Base-by-base conservation (phyloP, 2,888 invertebrate genomes). In the Drosophila kanekoi region DNA sequence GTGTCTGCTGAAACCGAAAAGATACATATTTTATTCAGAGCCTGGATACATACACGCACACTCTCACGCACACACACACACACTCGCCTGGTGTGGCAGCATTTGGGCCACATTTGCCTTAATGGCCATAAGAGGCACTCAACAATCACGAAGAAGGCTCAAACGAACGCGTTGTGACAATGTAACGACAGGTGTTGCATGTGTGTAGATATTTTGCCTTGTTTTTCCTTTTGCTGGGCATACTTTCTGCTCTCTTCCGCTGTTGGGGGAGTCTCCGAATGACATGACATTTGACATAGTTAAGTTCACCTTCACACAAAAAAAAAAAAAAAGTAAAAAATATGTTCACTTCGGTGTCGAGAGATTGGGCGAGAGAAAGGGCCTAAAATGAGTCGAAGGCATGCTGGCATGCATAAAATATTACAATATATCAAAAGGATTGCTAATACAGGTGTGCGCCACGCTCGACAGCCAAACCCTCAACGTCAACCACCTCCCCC, bases 391-490 rank as follows among this genome's bases (percentile, higher is more conserved):
- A 43, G 56, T 40, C 44, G 23, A 49, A 57, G 65, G 49, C 60
- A 28, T 28, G 67, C 56, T 61, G 66, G 67, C 72, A 72, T 67
- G 68, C 77, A 82, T 70, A 81, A 73, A 76, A 74, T 82, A 74
- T 72, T 63, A 74, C 72, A 80, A 82, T 81, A 75, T 77, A 77
- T 85, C 79, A 83, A 83, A 83, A 82, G 81, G 79, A 81, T 85
- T 85, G 82, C 71, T 77, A 77, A 79, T 72, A 72, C 73, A 72
- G 59, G 76, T 66, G 45, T 38, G 48, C 14, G n/a, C 16, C 49
- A 45, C 28, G 40, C 58, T 45, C 45, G 49, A 45, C 49, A 51
- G 47, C 13, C 43, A 38, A 53, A 56, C 57, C 44, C 37, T 37
- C 16, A 49, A 44, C 58, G n/a, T 14, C 35, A 52, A 38, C 3